A percentile compares a stretch with the other conserved stretches of the same genome.
Evolutionary conservation across 2,888 invertebrate genomes (phyloP).

Genomic region (Bombylius discolor): DNA sequence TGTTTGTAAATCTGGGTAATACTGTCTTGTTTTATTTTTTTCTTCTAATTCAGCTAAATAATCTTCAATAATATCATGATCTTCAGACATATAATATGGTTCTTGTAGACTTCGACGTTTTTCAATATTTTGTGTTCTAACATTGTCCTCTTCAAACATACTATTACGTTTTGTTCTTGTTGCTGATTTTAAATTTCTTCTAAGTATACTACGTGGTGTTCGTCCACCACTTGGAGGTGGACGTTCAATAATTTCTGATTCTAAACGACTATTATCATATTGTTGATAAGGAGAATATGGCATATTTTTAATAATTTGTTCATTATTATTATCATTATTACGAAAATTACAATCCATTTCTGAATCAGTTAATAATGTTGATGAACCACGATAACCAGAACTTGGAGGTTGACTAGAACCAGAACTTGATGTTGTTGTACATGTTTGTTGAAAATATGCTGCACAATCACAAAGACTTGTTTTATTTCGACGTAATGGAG

Average conservation of each 20-base stretch:
- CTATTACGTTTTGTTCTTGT: constrained; percentile 56
- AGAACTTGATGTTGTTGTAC: constrained; percentile 24
- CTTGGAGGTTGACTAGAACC: constrained; percentile 63
- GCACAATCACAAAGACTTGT: constrained; percentile 36
- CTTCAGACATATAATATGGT: constrained; percentile 41
- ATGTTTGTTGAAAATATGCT: constrained; percentile 23
- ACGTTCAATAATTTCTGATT: constrained; percentile 40
- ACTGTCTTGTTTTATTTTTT: constrained; percentile 14
- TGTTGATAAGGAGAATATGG: constrained; percentile 51
- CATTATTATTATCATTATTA: background rate
- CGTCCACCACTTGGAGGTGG: constrained; percentile 53
- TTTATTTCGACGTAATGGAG: constrained; percentile 47
- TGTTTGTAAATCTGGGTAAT: constrained; percentile 28
- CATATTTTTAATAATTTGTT: constrained; percentile 42
- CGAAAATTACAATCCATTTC: constrained; percentile 33
- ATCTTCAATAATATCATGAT: constrained; percentile 24
- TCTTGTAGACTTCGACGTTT: constrained; percentile 67
- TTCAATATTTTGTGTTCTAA: constrained; percentile 39
- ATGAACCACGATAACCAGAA: constrained; percentile 76
- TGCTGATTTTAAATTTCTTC: constrained; percentile 23
- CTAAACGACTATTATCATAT: constrained; percentile 62
- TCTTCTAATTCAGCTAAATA: constrained; percentile 22
- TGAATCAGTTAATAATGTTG: constrained; percentile 67
- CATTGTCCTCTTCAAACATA: constrained; percentile 54
- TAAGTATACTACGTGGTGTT: constrained; percentile 38